A percentile compares a stretch with the other conserved stretches of the same genome.
Conservation (phyloP, 2,113 vertebrate genomes). For the Pomatorhinus ruficollis region DNA sequence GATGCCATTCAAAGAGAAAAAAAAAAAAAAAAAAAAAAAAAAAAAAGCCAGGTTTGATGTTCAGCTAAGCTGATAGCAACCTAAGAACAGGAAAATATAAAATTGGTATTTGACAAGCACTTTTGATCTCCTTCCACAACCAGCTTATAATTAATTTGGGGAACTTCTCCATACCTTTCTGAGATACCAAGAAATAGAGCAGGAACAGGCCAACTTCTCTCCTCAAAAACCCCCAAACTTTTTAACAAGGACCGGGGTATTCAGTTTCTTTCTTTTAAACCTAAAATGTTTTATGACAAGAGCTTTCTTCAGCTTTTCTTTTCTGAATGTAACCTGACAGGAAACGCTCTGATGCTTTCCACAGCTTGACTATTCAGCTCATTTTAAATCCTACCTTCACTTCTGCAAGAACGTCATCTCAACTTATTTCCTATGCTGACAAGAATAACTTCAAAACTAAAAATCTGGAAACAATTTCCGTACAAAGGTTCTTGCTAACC, state of each 20-base stretch:
- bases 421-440: background rate
- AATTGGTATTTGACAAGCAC: background rate
- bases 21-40: too few species aligned
- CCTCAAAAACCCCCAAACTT: background rate
- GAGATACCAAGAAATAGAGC: background rate
- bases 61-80: background rate
- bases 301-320: background rate
- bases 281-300: background rate
- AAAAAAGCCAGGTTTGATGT: background rate
- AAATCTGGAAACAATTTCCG: background rate
- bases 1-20: too few species aligned
- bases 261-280: background rate
- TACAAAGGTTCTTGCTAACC: background rate
- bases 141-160: background rate
- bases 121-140: background rate
- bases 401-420: background rate
- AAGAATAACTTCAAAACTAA: background rate
- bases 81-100: background rate
- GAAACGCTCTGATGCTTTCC: background rate
- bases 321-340: background rate
- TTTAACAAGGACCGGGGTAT: background rate
- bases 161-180: background rate
- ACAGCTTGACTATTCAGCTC: background rate
- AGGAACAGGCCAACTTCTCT: background rate
- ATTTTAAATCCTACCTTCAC: background rate